phyloP scores from a whole-genome alignment of 2,797 vertebrate species.

The Sebastes nivosus region DNA sequence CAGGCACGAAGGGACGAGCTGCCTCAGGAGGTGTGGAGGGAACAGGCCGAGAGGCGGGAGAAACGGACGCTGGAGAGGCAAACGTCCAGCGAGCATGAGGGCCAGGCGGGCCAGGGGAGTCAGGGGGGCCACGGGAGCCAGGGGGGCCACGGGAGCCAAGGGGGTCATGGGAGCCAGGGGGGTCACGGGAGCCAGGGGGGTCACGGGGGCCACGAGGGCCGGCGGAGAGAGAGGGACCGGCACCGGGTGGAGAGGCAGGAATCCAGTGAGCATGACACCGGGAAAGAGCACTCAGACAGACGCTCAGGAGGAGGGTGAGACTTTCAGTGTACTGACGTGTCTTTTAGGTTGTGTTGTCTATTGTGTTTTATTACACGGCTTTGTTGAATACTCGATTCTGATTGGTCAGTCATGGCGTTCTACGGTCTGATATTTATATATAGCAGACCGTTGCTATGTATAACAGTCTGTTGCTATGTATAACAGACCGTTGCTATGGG shows the following conservation, averaged over 20 bases:
- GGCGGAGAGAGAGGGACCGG: conserved; percentile 84
- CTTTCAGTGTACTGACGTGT: neutral
- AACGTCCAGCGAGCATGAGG: conserved; percentile 83
- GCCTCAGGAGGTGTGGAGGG: conserved; percentile 85
- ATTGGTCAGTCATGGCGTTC: too few relatives aligned
- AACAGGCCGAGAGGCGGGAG: conserved; percentile 80
- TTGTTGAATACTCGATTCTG: too few relatives aligned
- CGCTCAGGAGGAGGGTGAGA: conserved; percentile 84
- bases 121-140: conserved; percentile 70
- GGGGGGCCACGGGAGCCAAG: conserved; percentile 70
- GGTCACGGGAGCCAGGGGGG: conserved; percentile 69
- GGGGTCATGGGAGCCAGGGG: conserved; percentile 69
- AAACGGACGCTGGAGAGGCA: conserved; percentile 82
- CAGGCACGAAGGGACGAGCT: conserved; percentile 84
- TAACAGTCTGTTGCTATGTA: too few relatives aligned
- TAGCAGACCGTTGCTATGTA: too few relatives aligned
- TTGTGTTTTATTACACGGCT: neutral
- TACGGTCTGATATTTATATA: accelerated
- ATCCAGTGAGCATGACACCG: conserved; percentile 90
- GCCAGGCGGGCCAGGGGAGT: conserved; percentile 9
- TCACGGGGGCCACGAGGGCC: conserved; percentile 68
- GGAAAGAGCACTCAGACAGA: conserved; percentile 83
- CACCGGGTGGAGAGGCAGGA: conserved; percentile 89
- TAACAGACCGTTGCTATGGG: too few relatives aligned
- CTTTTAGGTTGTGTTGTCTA: neutral